A percentile compares a stretch with the other conserved stretches of the same genome.
Conservation (phyloP, 1,140 invertebrate genomes). For the Akabosia matsudoensis region DNA sequence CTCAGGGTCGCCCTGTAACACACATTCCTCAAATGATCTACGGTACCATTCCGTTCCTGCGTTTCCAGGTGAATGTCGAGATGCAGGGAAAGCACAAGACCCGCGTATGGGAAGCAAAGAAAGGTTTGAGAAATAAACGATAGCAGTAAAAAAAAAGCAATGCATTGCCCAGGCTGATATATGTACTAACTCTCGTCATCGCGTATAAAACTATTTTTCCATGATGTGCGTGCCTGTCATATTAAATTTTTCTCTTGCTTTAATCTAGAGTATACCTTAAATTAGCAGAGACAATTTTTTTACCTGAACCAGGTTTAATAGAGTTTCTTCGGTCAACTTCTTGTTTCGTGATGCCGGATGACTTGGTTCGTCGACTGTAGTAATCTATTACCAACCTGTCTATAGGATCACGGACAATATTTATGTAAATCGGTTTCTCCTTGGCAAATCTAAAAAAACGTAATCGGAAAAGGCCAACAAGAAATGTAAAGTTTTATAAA, state of each 20-base stretch:
- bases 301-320: conserved; percentile 48
- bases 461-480: background rate
- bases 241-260: no score
- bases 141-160: no score
- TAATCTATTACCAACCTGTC: conserved; percentile 26
- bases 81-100: no score
- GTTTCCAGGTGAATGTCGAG: background rate
- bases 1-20: conserved; percentile 50
- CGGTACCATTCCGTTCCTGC: conserved; percentile 39
- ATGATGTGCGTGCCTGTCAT: no score
- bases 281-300: no score
- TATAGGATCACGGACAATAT: conserved; percentile 63
- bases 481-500: background rate
- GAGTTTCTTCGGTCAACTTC: conserved; percentile 35
- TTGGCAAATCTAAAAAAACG: conserved; percentile 32
- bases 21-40: conserved; percentile 52
- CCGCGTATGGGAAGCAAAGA: background rate
- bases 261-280: no score
- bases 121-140: no score
- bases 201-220: no score
- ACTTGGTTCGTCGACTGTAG: background rate
- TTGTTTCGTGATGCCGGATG: background rate
- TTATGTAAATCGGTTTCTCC: conserved; percentile 60
- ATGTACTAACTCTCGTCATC: no score
- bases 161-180: no score